Evolutionary conservation across 2,888 invertebrate genomes (phyloP).

Genomic region (Hypena proboscidalis): DNA sequence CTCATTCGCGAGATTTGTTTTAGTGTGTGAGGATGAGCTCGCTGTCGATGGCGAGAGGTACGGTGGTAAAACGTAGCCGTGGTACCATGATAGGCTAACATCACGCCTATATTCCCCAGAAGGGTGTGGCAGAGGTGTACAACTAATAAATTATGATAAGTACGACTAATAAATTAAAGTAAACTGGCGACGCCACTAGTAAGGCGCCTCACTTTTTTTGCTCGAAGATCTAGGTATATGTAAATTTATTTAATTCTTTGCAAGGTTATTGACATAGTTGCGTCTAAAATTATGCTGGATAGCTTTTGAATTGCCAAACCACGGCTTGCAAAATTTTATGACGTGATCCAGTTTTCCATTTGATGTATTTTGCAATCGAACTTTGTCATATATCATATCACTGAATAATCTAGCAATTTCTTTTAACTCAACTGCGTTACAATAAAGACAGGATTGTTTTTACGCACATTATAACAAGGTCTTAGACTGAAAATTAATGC

Average conservation of each 20-base stretch:
- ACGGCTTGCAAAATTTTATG: constrained; percentile 67
- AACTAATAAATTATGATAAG: too few relatives aligned
- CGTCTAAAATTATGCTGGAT: constrained; percentile 63
- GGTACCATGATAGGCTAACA: too few relatives aligned
- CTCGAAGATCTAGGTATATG: constrained; percentile 66
- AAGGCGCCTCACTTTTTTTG: constrained; percentile 55
- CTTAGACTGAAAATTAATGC: too few relatives aligned
- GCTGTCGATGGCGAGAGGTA: too few relatives aligned
- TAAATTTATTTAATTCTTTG: constrained; percentile 68
- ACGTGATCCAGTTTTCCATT: constrained; percentile 65
- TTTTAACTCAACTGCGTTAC: too few relatives aligned
- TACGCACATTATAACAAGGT: too few relatives aligned
- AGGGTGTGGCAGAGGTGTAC: too few relatives aligned
- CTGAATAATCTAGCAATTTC: constrained; percentile 35
- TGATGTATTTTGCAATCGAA: constrained; percentile 52
- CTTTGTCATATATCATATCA: constrained; percentile 56
- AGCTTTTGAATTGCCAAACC: constrained; percentile 69
- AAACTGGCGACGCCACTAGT: constrained; percentile 49
- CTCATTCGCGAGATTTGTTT: too few relatives aligned
- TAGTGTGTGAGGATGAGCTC: too few relatives aligned
- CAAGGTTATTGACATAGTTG: constrained; percentile 82
- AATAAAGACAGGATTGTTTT: too few relatives aligned
- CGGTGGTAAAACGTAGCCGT: too few relatives aligned
- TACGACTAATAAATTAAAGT: constrained; percentile 51
- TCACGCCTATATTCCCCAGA: too few relatives aligned